Percentiles rank a stretch among this genome's conserved stretches.
Conservation (phyloP, 2,113 vertebrate genomes). For the Pampusana beccarii region DNA sequence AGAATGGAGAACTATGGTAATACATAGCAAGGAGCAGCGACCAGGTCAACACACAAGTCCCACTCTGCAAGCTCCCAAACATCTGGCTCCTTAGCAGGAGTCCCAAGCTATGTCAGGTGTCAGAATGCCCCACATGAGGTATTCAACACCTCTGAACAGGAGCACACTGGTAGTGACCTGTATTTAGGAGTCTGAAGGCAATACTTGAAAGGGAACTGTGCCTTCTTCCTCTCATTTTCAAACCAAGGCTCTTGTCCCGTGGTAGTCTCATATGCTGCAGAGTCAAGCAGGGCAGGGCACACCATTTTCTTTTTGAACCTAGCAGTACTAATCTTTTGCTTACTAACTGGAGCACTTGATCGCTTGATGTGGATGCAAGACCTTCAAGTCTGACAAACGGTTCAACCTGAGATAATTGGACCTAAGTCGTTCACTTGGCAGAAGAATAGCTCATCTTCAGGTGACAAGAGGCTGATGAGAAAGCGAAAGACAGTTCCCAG, state of each 20-base stretch:
- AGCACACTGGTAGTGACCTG: background rate
- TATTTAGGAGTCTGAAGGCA: background rate
- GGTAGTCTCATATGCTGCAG: background rate
- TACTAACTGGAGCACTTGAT: background rate
- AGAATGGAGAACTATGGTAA: background rate
- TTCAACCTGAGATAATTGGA: background rate
- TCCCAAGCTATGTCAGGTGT: rapidly evolving
- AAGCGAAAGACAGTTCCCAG: background rate
- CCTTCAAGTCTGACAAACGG: background rate
- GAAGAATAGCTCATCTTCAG: background rate
- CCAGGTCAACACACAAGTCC: background rate
- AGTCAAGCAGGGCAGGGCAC: background rate
- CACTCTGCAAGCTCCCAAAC: background rate
- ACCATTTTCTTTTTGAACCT: background rate
- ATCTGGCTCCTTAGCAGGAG: background rate
- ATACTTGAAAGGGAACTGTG: background rate
- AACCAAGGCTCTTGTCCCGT: background rate
- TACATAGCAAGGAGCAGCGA: background rate
- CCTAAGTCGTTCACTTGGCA: background rate
- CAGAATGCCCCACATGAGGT: background rate
- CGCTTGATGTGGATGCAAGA: background rate
- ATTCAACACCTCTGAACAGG: background rate
- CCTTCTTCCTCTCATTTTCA: background rate
- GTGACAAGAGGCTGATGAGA: background rate
- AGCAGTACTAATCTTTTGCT: background rate